Base-by-base conservation (phyloP, 2,888 invertebrate species). In the Acrobasis repandana region DNA sequence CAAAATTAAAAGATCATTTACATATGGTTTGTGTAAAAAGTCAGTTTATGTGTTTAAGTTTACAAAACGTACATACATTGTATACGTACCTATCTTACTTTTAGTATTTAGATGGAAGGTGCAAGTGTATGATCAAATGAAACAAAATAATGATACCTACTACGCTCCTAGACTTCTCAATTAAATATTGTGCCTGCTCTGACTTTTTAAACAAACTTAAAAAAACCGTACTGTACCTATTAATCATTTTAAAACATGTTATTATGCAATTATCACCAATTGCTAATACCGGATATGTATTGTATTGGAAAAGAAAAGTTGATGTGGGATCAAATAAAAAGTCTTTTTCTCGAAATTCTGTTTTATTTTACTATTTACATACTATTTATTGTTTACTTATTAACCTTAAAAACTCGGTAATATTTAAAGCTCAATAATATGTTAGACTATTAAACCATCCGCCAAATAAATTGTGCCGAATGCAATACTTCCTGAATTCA, bases 401-500 rank as follows among this genome's bases (percentile, higher is more conserved):
- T 14, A 14, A 14, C 43, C 14, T 43, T 11, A 38, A 43, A 5
- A 36, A 10, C 11, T 36, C 4, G 4, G 34, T 34, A 10, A 10
- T 6, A 3, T 36, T 36, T 14, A 14, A 2, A 57, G 56, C 57
- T 75, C 73, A 88, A 69, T 89, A 90, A 63, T 79, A 86, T 2
- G 88, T 88, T n/a, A 85, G 71, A 48, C 61, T 67, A 67, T 89
- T 90, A 66, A 77, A 91, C 85, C 86, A 91, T 34, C 92, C 92
- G 60, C 75, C 65, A 64, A 87, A 85, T 33, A 75, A 69, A 28
- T 74, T 63, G 65, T 70, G 77, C 68, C 96, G 93, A 61, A 96
- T 93, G 66, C 95, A 93, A 71, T 93, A 94, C 76, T 96, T 95
- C 71, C 97, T 92, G 49, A 93, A 84, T 85, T 97, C 97, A 70